Base-by-base conservation (phyloP, 1,140 invertebrate species). In the Aradophagus sp. region DNA sequence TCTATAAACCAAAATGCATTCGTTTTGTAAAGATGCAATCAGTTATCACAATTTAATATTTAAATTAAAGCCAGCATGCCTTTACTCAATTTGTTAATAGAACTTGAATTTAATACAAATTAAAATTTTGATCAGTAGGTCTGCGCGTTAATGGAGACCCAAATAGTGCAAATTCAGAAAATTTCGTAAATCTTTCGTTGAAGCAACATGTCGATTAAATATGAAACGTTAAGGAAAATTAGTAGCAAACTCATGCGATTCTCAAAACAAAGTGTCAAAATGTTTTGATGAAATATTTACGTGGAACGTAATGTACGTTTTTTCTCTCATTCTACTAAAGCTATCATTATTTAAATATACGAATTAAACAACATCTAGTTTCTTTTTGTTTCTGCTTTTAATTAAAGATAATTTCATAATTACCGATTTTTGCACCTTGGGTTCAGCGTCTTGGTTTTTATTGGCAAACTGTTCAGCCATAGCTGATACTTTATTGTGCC, bases 401-500 rank as follows among this genome's bases (percentile, higher is more conserved):
- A 31, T 11, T 8, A 6, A 31, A 5, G 4, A 8, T 14, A 50
- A 55, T 50, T 59, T 32, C 20, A 23, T 83, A 89, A 86, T 89
- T 88, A 91, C 89, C 81, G 86, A 90, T 88, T 89, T 90, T 74
- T 89, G 89, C 59, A 88, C 83, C 56, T 87, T 87, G 44, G 81
- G 81, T 55, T 88, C 86, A 42, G 80, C 76, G 47, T 90, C 87
- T 58, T 90, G 88, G 82, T 89, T 90, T 77, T 91, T 91, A 56
- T 85, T 87, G 12, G 88, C 87, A 76, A 95, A 89, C 76, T 93
- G 92, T 62, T 93, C 92, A 14, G 93, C 93, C 87, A 96, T 93
- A 20, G 91, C 90, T 19, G 93, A 93, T n/a, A 95, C 94, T 85
- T 95, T 95, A 84, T 95, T 95, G 69, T 89, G 88, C 5, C 93